Conservation (phyloP, 2,888 invertebrate genomes). For the Sarcophaga subvicina region DNA sequence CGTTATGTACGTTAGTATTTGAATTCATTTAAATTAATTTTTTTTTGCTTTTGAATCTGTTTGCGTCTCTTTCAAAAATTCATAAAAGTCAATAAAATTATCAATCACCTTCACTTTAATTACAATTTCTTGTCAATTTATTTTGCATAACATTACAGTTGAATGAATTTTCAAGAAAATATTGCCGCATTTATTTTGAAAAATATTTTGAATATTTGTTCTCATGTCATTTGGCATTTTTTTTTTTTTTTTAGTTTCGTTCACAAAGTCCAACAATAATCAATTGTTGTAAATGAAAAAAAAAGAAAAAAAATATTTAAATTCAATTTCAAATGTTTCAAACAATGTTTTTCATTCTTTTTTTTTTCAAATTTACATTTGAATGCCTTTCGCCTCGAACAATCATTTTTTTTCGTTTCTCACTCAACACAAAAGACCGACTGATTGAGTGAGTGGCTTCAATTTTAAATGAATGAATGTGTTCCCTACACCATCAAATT, state of each 20-base stretch:
- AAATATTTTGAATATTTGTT: background rate
- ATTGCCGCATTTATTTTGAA: background rate
- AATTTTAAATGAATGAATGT: slow-evolving; percentile 19
- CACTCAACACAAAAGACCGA: slow-evolving; percentile 21
- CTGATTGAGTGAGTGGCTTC: slow-evolving; percentile 12
- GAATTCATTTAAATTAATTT: background rate
- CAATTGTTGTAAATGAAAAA: slow-evolving; percentile 19
- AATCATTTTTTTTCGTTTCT: slow-evolving; percentile 1
- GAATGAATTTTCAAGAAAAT: background rate
- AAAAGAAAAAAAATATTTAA: background rate
- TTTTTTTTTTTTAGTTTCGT: background rate
- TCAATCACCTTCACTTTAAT: slow-evolving; percentile 14
- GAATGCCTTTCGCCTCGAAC: slow-evolving; percentile 27
- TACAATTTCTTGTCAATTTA: background rate
- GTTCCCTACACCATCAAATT: background rate
- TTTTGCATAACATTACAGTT: background rate
- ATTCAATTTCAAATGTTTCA: background rate
- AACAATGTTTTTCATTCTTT: background rate
- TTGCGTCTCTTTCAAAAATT: background rate
- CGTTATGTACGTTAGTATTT: background rate
- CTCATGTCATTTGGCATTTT: background rate
- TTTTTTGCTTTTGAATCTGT: background rate
- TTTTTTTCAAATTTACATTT: slow-evolving; percentile 33
- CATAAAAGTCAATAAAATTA: slow-evolving; percentile 21
- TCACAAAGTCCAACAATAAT: background rate